Evolutionary conservation across 64 coral and sea anemone species (phyloP), one percentile per base, ranked within the genome.

Genomic region (Cladopsammia gracilis): DNA sequence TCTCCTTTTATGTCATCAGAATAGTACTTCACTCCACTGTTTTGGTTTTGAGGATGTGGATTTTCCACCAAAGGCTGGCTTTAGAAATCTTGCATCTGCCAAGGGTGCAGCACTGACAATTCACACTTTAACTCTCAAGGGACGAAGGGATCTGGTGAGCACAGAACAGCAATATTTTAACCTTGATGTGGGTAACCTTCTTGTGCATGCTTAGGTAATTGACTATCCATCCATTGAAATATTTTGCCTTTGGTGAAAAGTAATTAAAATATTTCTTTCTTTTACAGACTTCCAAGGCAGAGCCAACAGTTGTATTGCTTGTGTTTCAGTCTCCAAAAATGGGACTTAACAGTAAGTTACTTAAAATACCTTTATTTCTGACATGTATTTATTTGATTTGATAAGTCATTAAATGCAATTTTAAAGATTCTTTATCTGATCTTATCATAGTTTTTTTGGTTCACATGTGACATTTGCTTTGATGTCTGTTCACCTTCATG

Each of bases 281-380:
- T 19, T 7, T 16, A 66, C 67, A 94, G 92, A 94, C 71, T 59
- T 60, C 58, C 58, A 62, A 58, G 23, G 76, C 89, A 26, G 95
- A 96, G 11, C 95, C 95, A 34, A 89, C 79, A 22, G 88, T 96
- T n/a, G 79, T 93, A 20, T 85, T 92, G 87, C 83, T 96, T 59
- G 91, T 96, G 9, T 96, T 96, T 75, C 91, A 96, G 93, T 92
- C 95, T n/a, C 95, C 91, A 64, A 64, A 93, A n/a, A 83, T 90
- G 23, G 64, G 86, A 26, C 51, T 72, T 16, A 79, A 62, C 8
- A 82, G 90, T 92, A 64, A 81, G 89, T 88, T 48, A 19, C 18
- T 12, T 7, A 56, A 56, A 10, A 56, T 56, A 56, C 53, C 5
- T 10, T 7, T 56, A 10, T 56, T 56, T 34, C 34, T 34, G 2